Conservation (phyloP, 2,113 vertebrate species). For the Plecturocebus donacophilus region DNA sequence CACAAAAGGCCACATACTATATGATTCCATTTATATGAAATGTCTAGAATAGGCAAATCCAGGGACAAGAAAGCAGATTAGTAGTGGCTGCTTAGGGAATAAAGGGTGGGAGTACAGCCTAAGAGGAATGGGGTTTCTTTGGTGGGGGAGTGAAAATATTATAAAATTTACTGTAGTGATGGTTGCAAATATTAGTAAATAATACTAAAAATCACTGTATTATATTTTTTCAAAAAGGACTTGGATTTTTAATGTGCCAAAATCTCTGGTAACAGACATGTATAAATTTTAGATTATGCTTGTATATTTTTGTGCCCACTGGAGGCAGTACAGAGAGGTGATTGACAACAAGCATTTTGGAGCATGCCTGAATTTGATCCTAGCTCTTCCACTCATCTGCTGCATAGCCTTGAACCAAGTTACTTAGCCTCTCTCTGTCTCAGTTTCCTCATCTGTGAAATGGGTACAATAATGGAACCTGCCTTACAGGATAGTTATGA, state of each 20-base stretch:
- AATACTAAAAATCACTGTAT: neutral
- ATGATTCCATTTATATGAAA: neutral
- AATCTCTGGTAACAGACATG: neutral
- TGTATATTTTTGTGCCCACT: neutral
- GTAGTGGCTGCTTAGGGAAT: neutral
- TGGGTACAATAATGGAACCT: neutral
- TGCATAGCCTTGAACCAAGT: neutral
- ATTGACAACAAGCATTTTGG: neutral
- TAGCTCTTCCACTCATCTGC: neutral
- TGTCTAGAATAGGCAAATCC: neutral
- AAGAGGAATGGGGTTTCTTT: neutral
- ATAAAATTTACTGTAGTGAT: neutral
- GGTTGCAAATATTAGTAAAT: neutral
- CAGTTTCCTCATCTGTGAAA: constrained; percentile 49
- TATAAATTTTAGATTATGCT: neutral
- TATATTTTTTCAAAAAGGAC: constrained; percentile 34
- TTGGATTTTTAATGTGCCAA: neutral
- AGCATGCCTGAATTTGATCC: neutral
- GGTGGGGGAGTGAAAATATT: neutral
- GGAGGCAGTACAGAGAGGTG: neutral
- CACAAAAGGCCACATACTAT: neutral
- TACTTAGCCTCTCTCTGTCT: constrained; percentile 17
- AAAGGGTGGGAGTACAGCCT: neutral
- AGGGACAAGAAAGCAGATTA: neutral
- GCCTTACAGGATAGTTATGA: constrained; percentile 8